A percentile compares a stretch with the other conserved stretches of the same genome.
phyloP scores from a whole-genome alignment of 2,113 vertebrate species.

The Gymnogyps californianus region DNA sequence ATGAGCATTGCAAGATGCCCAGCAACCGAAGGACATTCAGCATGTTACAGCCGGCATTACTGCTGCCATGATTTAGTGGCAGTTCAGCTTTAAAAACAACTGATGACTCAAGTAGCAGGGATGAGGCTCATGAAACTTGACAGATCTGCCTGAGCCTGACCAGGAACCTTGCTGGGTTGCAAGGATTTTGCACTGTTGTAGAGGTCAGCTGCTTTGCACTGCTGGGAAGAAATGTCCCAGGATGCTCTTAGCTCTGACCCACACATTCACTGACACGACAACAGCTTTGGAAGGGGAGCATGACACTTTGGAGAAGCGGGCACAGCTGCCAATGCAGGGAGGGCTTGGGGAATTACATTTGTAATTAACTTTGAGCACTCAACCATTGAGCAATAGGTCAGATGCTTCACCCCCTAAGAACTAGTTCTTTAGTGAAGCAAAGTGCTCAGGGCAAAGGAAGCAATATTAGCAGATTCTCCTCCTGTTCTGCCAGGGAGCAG shows the following conservation, averaged over 20 bases:
- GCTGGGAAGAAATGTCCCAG: not conserved
- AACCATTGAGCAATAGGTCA: slow-evolving; percentile 38
- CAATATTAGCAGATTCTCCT: not conserved
- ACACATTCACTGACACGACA: not conserved
- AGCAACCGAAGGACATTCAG: not conserved
- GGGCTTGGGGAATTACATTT: not conserved
- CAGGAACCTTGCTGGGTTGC: not conserved
- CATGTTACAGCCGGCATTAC: not conserved
- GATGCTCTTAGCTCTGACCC: not conserved
- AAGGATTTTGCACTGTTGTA: slow-evolving; percentile 6
- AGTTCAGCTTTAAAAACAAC: slow-evolving; percentile 15
- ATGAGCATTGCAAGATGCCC: not conserved
- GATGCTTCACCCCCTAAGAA: slow-evolving; percentile 2
- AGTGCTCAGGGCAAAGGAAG: not conserved
- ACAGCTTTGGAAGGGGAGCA: not conserved
- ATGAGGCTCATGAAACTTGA: slow-evolving; percentile 2
- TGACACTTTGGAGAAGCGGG: not conserved
- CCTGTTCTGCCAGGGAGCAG: not conserved
- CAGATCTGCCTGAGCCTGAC: not conserved
- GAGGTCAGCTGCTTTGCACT: not conserved
- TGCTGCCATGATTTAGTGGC: not conserved
- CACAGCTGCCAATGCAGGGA: slow-evolving; percentile 15
- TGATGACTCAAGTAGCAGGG: not conserved
- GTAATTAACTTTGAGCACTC: slow-evolving; percentile 55
- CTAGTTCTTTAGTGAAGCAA: not conserved